Evolutionary conservation across 2,888 invertebrate species (phyloP).

Genomic region (Hirtodrosophila alboralis): DNA sequence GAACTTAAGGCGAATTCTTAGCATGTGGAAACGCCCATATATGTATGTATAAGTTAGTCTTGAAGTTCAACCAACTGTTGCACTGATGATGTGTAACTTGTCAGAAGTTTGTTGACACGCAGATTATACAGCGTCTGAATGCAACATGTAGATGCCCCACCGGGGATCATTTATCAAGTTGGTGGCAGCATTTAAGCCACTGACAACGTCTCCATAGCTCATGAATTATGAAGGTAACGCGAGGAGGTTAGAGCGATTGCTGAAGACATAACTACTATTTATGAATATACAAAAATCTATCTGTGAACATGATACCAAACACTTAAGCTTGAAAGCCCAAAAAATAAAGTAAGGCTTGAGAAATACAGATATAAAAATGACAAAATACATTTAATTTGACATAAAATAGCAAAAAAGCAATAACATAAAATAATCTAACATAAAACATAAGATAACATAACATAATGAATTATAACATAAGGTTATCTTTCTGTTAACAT

Average conservation of each 20-base stretch:
- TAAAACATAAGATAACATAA: too few relatives aligned
- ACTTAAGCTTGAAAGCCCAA: too few relatives aligned
- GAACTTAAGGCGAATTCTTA: constrained; percentile 13
- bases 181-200: constrained; percentile 26
- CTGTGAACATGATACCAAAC: neutral
- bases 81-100: constrained; percentile 70
- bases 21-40: too few relatives aligned
- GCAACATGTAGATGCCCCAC: constrained; percentile 52
- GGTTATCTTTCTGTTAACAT: too few relatives aligned
- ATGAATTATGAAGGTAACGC: constrained; percentile 17
- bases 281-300: neutral
- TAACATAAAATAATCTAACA: too few relatives aligned
- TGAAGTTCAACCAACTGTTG: constrained; percentile 70
- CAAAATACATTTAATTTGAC: too few relatives aligned
- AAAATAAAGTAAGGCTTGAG: too few relatives aligned
- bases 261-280: too few relatives aligned
- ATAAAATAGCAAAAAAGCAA: too few relatives aligned
- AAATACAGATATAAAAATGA: too few relatives aligned
- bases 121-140: constrained; percentile 61
- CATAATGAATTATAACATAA: too few relatives aligned
- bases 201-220: constrained; percentile 28
- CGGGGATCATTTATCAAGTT: constrained; percentile 65
- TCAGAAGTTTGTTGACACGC: constrained; percentile 77
- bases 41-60: too few relatives aligned
- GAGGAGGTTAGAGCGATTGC: neutral